Evolutionary conservation across 2,113 vertebrate species (phyloP).

Genomic region (Poecilia latipinna): DNA sequence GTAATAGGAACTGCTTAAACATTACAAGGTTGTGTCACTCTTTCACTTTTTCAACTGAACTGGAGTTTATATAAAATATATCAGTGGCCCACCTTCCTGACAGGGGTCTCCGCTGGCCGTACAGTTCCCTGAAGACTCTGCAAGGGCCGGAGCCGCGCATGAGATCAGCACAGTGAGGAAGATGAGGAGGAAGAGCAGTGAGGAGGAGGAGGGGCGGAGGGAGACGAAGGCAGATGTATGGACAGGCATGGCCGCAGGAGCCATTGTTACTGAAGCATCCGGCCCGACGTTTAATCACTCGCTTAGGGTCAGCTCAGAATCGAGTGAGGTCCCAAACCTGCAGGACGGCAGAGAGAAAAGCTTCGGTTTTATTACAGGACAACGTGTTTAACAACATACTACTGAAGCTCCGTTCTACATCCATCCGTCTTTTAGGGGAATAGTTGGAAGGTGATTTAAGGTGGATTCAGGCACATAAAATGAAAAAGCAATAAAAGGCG

Average conservation of each 20-base stretch:
- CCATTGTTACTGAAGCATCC: slow-evolving; percentile 39
- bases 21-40: neutral
- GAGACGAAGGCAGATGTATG: slow-evolving; percentile 20
- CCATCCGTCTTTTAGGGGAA: neutral
- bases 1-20: neutral
- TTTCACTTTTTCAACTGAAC: neutral
- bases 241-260: slow-evolving; percentile 48
- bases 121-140: slow-evolving; percentile 60
- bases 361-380: neutral
- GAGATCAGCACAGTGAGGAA: slow-evolving; percentile 59
- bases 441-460: neutral
- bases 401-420: neutral
- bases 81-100: slow-evolving; percentile 69
- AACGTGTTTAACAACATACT: neutral
- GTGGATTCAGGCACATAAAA: slow-evolving; percentile 20
- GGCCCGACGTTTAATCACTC: slow-evolving; percentile 23
- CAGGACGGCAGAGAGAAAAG: slow-evolving; percentile 10
- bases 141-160: slow-evolving; percentile 48
- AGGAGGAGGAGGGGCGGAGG: slow-evolving; percentile 19
- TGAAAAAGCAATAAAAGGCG: slow-evolving; percentile 30
- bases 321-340: slow-evolving; percentile 31
- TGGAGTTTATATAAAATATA: neutral
- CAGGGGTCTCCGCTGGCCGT: slow-evolving; percentile 72
- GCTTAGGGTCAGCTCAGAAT: slow-evolving; percentile 13
- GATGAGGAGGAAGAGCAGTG: slow-evolving; percentile 42